phyloP scores from a whole-genome alignment of 2,113 vertebrate genomes.

The Gymnogyps californianus region DNA sequence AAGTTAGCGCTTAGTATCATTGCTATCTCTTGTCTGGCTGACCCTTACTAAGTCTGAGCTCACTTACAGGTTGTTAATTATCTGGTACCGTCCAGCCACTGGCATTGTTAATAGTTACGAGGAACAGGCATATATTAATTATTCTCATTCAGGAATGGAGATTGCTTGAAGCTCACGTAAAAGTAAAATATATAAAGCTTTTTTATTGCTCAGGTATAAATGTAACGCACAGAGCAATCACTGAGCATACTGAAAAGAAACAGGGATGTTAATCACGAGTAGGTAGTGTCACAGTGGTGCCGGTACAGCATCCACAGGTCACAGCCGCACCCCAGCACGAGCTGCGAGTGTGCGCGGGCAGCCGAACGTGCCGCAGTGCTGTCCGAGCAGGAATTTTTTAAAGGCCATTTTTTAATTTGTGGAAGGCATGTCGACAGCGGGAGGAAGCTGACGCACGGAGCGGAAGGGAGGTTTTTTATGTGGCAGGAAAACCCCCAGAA shows the following conservation, averaged over 20 bases:
- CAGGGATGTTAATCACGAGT: accelerated
- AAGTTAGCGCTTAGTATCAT: conserved; percentile 43
- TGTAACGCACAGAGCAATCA: not conserved
- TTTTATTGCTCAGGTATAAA: not conserved
- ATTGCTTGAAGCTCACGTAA: not conserved
- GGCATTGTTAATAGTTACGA: not conserved
- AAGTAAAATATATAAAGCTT: not conserved
- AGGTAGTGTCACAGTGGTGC: accelerated
- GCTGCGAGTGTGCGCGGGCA: not conserved
- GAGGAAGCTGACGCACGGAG: not conserved
- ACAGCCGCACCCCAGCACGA: not conserved
- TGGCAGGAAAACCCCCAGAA: not conserved
- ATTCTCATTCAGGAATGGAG: not conserved
- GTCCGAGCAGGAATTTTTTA: not conserved
- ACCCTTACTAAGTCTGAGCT: not conserved
- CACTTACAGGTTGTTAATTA: conserved; percentile 6
- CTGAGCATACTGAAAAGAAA: not conserved
- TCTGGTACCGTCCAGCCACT: not conserved
- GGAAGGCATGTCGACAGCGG: not conserved
- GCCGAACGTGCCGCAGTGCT: not conserved
- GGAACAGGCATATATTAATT: not conserved
- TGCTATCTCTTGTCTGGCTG: not conserved
- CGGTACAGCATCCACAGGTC: accelerated
- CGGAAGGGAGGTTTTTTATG: not conserved
- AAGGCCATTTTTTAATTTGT: not conserved